Evolutionary conservation across 2,888 invertebrate genomes (phyloP), one percentile per base, ranked within the genome.

Genomic region (Diarsia brunnea): DNA sequence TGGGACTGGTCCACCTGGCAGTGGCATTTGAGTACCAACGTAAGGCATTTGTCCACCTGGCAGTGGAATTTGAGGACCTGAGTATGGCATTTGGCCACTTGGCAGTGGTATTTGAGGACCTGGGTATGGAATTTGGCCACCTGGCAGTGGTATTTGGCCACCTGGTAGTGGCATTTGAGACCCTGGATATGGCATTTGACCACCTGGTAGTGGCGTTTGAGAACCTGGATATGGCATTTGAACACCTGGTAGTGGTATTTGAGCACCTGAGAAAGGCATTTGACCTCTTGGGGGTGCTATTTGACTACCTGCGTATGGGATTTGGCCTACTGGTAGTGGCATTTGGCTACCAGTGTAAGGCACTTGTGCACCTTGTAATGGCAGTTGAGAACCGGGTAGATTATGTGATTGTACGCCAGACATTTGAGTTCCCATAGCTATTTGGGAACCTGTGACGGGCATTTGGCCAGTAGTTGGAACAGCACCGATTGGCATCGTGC

Each of bases 391-490:
- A 47, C 68, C 64, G 8, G 64, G 51, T 19, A 63, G 12, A n/a
- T n/a, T n/a, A n/a, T 63, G 78, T 21, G 78, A 51, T 67, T 78
- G 83, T 14, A 45, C 43, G 51, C 64, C 51, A 60, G 58, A 51
- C 5, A 75, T 51, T 69, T 75, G 79, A 16, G 58, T 65, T 47
- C 68, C 58, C n/a, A 45, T 53, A 11, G 16, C 4, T 27, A 70
- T 71, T 47, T 79, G 81, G 19, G 49, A 14, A 63, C 76, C 60
- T 27, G 55, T 12, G 8, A 65, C 45, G 21, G 73, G 69, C n/a
- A 81, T 68, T 19, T 81, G 84, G n/a, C n/a, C 49, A 45, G 53
- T 69, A 27, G 55, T 73, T 27, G 63, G 49, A 55, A 58, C 53
- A 45, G 63, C 24, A n/a, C 49, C 58, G 55, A 73, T 73, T 31